Percentiles rank a stretch among this genome's conserved stretches.
Evolutionary conservation across 2,113 vertebrate species (phyloP).

Genomic region (Cisticola juncidis): DNA sequence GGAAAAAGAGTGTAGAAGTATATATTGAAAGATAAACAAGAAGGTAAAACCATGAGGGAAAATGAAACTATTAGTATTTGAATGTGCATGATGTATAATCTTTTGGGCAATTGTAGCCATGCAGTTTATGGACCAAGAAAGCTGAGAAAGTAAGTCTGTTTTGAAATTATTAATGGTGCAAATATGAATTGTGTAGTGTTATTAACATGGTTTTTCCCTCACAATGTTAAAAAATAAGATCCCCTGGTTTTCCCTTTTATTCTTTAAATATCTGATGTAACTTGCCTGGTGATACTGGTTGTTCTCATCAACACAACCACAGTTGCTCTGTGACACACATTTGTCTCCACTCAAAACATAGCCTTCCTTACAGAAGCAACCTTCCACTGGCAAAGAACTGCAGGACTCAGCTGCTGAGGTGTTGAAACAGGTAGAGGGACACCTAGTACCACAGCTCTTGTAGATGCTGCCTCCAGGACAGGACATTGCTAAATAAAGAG

Average conservation of each 20-base stretch:
- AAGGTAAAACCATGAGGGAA: not conserved
- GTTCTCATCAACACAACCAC: slow-evolving; percentile 70
- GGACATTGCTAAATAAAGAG: slow-evolving; percentile 49
- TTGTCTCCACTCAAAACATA: slow-evolving; percentile 68
- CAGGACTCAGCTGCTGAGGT: not conserved
- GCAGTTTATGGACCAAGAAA: not conserved
- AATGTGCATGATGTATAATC: not conserved
- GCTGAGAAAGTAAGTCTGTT: not conserved
- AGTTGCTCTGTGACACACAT: slow-evolving; percentile 59
- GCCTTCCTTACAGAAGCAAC: slow-evolving; percentile 72
- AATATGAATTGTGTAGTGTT: not conserved
- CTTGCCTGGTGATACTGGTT: slow-evolving; percentile 80
- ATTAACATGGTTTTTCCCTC: not conserved
- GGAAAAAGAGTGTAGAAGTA: not conserved
- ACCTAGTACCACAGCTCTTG: slow-evolving; percentile 58
- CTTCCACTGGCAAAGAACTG: slow-evolving; percentile 58
- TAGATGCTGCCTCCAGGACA: slow-evolving; percentile 68
- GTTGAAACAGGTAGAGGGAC: slow-evolving; percentile 56
- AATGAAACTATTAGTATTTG: not conserved
- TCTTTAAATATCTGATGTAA: not conserved
- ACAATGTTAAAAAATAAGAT: not conserved
- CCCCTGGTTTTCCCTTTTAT: accelerated
- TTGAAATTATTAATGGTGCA: not conserved
- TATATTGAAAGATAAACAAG: not conserved
- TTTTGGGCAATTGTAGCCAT: not conserved